These are phyloP conservation scores for Eupithecia vulgata DNA, from an alignment of 2,888 invertebrate species.

Conservation along the genomic window DNA sequence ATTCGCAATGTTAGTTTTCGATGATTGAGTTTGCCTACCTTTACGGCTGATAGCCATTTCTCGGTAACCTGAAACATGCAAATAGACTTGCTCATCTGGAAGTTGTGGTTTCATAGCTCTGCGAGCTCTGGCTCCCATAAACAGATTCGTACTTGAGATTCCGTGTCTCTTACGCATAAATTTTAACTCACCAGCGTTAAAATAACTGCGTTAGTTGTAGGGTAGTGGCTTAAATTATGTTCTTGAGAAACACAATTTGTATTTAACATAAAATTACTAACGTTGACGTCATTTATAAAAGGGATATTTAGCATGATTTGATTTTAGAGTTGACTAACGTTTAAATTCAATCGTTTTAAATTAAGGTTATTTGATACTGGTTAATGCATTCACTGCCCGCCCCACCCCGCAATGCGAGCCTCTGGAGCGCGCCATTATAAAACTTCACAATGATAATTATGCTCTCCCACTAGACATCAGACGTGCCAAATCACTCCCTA, in stretches of 20 bases:
- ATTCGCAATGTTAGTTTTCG: slow-evolving; percentile 62
- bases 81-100: slow-evolving; percentile 44
- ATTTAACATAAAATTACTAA: not conserved
- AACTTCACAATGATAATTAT: too few relatives aligned
- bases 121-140: slow-evolving; percentile 24
- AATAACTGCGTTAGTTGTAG: not conserved
- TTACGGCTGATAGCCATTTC: slow-evolving; percentile 60
- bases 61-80: slow-evolving; percentile 55
- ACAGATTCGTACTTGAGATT: slow-evolving; percentile 7
- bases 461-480: too few relatives aligned
- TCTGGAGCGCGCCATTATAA: too few relatives aligned
- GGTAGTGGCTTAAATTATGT: not conserved
- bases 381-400: too few relatives aligned
- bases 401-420: too few relatives aligned
- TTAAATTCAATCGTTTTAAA: not conserved
- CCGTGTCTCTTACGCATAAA: slow-evolving; percentile 4
- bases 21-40: slow-evolving; percentile 67
- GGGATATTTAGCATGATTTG: too few relatives aligned
- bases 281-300: too few relatives aligned
- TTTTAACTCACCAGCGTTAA: not conserved
- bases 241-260: not conserved
- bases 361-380: not conserved
- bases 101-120: slow-evolving; percentile 29
- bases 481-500: too few relatives aligned
- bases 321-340: too few relatives aligned